A percentile compares a stretch with the other conserved stretches of the same genome.
These are phyloP conservation scores for Oreortyx pictus DNA, from an alignment of 2,797 vertebrate species.

Conservation along the genomic window DNA sequence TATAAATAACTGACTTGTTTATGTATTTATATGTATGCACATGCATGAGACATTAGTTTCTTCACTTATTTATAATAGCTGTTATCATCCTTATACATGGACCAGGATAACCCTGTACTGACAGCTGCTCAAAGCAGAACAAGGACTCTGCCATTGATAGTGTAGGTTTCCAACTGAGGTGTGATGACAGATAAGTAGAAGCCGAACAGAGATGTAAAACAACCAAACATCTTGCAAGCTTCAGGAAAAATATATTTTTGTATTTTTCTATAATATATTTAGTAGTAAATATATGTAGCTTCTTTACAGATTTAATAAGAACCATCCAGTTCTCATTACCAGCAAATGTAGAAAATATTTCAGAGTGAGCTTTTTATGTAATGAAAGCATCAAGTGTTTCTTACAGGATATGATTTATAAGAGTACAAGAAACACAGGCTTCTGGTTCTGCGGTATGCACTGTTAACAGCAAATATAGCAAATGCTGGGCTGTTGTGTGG, in stretches of 20 bases:
- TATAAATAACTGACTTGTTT: not conserved
- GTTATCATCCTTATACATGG: not conserved
- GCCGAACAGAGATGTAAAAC: not conserved
- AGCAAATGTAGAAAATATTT: not conserved
- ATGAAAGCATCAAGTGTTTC: not conserved
- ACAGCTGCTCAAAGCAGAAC: not conserved
- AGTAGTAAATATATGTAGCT: not conserved
- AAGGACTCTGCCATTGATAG: not conserved
- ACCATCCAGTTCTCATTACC: not conserved
- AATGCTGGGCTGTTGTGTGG: not conserved
- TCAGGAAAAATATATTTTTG: not conserved
- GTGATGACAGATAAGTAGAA: not conserved
- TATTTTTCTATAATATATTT: not conserved
- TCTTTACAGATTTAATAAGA: not conserved
- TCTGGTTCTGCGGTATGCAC: not conserved
- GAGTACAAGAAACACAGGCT: not conserved
- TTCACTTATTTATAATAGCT: not conserved
- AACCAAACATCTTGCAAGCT: not conserved
- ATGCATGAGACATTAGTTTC: not conserved
- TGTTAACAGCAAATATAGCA: rapidly evolving
- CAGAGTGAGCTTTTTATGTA: not conserved
- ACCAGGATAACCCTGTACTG: not conserved
- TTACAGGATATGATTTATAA: not conserved
- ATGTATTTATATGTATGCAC: not conserved
- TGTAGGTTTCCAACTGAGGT: not conserved